Base-by-base conservation (phyloP, 1,140 invertebrate genomes). In the Uloborus diversus region DNA sequence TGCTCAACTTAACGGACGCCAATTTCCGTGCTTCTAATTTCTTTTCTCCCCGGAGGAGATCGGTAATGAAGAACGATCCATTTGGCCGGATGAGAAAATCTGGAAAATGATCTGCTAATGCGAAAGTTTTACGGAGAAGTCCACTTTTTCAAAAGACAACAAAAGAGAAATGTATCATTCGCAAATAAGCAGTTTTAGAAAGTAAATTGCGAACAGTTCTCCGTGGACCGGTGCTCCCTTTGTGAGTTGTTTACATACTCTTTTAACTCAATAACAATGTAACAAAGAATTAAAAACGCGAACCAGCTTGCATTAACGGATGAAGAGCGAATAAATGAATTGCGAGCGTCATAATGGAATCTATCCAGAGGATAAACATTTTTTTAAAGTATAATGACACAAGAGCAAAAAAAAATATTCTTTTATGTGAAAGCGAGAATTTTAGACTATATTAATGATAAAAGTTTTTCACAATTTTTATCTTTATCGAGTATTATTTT, bases 371-470 rank as follows among this genome's bases (percentile, higher is more conserved):
- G 49, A 9, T 9, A 7, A 0, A n/a, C 23, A 20, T 53, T 53
- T 53, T 20, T 20, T 20, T 20, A 53, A 9, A 17, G 37, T 42
- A 17, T 42, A 42, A 42, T 42, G 17, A 42, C 7, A 20, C 17
- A 53, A 5, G 20, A 53, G 49, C 11, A 20, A 53, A 42, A 42
- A n/a, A 53, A 17, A 53, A 53, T 20, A 53, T 20, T 20, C 37
- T 20, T 53, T 53, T 53, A 53, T 53, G n/a, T 20, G 49, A 20
- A 53, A 53, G 49, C 49, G 49, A 53, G 49, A 53, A 53, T 53
- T 53, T 53, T 53, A 53, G 49, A 53, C 49, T 53, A 53, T 53
- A 53, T 53, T 53, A 53, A 53, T 53, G 49, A 53, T 20, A 53
- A 53, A 53, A 53, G 17, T 53, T 42, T 17, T 42, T 17, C 7